A percentile compares a stretch with the other conserved stretches of the same genome.
These are phyloP conservation scores for Callospermophilus lateralis DNA, from an alignment of 2,113 vertebrate species.

Conservation along the genomic window DNA sequence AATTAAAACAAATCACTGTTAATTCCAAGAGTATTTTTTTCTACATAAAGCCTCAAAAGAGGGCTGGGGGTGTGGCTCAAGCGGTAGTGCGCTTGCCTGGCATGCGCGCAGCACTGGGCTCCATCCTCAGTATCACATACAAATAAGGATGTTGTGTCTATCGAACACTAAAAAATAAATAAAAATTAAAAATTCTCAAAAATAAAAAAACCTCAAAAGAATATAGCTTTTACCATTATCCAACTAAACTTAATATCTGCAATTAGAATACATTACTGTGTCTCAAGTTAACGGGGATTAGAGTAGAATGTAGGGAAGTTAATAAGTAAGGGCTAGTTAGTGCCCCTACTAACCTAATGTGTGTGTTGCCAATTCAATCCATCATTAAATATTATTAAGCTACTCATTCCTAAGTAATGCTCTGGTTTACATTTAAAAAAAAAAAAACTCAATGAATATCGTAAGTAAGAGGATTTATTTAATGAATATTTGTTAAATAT, in stretches of 20 bases:
- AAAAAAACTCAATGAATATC: neutral
- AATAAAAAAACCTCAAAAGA: neutral
- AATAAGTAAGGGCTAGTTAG: neutral
- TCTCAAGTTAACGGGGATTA: neutral
- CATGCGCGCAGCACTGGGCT: too few species aligned
- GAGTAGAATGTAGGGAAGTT: neutral
- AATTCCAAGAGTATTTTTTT: neutral
- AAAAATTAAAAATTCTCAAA: too few species aligned
- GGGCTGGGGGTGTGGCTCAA: too few species aligned
- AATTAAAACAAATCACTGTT: neutral
- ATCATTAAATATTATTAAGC: neutral
- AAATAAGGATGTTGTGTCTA: too few species aligned
- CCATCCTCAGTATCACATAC: too few species aligned
- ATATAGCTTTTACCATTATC: neutral
- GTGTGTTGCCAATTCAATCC: neutral
- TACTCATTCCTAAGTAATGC: neutral
- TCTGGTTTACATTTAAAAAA: neutral
- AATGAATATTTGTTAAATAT: neutral
- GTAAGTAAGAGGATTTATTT: neutral
- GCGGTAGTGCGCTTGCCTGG: too few species aligned
- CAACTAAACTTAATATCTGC: slow-evolving; percentile 14
- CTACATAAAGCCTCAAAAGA: neutral
- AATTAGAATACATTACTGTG: neutral
- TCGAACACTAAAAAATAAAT: too few species aligned
- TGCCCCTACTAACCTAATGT: neutral